A percentile compares a stretch with the other conserved stretches of the same genome.
Conservation (phyloP, 2,113 vertebrate genomes). For the Cebus imitator region DNA sequence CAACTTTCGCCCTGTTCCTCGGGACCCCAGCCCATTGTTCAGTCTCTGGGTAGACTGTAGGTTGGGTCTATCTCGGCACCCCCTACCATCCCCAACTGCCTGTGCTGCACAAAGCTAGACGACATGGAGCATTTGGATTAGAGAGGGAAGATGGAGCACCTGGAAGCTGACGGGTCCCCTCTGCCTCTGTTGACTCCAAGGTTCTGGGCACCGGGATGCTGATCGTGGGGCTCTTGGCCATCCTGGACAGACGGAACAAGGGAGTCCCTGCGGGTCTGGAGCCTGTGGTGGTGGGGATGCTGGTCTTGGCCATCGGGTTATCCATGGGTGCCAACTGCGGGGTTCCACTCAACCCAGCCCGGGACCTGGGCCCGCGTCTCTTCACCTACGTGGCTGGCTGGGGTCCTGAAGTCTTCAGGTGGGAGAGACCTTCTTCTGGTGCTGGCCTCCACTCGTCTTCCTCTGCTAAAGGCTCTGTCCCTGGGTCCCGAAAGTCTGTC, state of each 20-base stretch:
- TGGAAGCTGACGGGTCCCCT: not conserved
- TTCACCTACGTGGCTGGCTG: constrained; percentile 91
- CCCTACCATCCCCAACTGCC: too few species aligned
- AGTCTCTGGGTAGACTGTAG: not conserved
- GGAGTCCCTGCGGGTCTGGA: constrained; percentile 92
- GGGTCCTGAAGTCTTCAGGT: constrained; percentile 94
- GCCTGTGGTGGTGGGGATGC: constrained; percentile 91
- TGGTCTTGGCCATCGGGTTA: constrained; percentile 88
- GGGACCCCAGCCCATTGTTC: not conserved
- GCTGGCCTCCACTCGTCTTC: not conserved
- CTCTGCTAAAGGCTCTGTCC: not conserved
- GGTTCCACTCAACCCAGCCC: constrained; percentile 90
- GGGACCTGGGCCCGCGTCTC: constrained; percentile 91
- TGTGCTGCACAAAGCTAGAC: not conserved
- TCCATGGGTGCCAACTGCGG: constrained; percentile 95
- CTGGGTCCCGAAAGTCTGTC: not conserved
- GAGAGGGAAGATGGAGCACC: not conserved
- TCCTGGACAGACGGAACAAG: constrained; percentile 91
- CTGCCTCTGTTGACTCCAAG: not conserved
- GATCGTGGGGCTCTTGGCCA: constrained; percentile 92
- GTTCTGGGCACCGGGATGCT: constrained; percentile 86
- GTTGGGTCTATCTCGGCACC: not conserved
- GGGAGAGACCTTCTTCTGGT: constrained; percentile 81
- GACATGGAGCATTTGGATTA: not conserved
- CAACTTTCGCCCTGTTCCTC: not conserved